Base-by-base conservation (phyloP, 1,140 invertebrate genomes). In the Odontomachus brunneus region DNA sequence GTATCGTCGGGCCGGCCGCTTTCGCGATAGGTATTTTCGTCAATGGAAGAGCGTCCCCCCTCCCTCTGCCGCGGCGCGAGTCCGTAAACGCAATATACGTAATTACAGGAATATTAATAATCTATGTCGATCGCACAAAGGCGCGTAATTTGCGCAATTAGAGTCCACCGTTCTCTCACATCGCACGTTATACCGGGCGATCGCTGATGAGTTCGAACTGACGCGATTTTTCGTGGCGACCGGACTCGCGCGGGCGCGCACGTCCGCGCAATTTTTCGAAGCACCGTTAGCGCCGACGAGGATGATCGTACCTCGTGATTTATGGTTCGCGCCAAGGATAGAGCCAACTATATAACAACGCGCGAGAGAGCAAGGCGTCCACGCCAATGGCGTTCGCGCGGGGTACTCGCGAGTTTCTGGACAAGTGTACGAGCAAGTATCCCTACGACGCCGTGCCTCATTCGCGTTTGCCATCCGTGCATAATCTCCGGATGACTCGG, bases 351-450 rank as follows among this genome's bases (percentile, higher is more conserved):
- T 69, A 24, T 69, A 78, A 69, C 69, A 78, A 78, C 75, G 63
- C 26, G 14, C 49, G 38, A 22, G 15, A 49, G 55, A 87, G 75
- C 84, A 24, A 69, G 22, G 51, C 17, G 71, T 85, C 72, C 84
- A 83, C 86, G 87, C 87, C 86, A 85, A 88, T 88, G 87, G 26
- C 11, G 7, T 53, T 22, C 59, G 73, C n/a, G n/a, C n/a, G 24
- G 24, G 83, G 84, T 76, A 82, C 72, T 26, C 71, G 60, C 53
- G 17, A 55, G 38, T 81, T 88, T 80, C 86, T 82, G 86, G 87
- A 88, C 78, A 78, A 82, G 71, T 57, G 82, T 84, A 60, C 84
- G 53, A 82, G 76, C 69, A 26, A 55, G 84, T 81, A 73, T 88
- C 71, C 33, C 62, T 69, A 62, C 55, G 38, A 66, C 9, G 59